Conservation (phyloP, 2,888 invertebrate species). For the Chloroclystis v-ata region DNA sequence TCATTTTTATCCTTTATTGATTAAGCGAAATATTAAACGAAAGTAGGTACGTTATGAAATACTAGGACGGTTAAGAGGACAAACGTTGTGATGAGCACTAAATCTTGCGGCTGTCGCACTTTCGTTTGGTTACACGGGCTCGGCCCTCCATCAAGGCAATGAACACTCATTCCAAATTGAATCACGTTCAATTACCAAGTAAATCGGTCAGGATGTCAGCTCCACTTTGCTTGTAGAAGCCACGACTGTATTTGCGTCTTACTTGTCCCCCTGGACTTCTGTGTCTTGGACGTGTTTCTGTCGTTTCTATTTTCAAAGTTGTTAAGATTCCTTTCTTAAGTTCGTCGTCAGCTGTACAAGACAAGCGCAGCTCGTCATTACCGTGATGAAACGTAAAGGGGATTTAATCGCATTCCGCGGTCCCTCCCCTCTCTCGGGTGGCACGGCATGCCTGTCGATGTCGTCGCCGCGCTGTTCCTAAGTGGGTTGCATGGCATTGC, state of each 20-base stretch:
- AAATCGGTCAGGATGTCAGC: conserved; percentile 54
- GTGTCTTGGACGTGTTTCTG: background rate
- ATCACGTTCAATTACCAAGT: conserved; percentile 56
- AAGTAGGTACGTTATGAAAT: too few species aligned
- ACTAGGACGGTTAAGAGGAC: too few species aligned
- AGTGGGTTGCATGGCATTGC: conserved; percentile 41
- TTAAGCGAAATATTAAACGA: too few species aligned
- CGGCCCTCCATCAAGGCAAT: conserved; percentile 41
- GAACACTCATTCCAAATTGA: conserved; percentile 51
- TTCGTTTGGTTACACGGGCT: conserved; percentile 39
- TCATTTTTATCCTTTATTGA: too few species aligned
- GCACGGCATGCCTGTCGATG: conserved; percentile 42
- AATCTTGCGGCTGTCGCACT: conserved; percentile 29
- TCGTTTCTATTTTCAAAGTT: background rate
- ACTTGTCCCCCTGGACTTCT: conserved; percentile 20
- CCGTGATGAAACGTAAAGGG: conserved; percentile 54
- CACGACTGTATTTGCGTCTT: conserved; percentile 28
- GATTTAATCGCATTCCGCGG: conserved; percentile 66
- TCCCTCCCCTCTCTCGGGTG: conserved; percentile 44
- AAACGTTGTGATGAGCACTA: conserved; percentile 5
- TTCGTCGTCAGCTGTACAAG: conserved; percentile 25
- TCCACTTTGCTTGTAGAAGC: conserved; percentile 31
- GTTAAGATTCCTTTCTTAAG: conserved; percentile 7
- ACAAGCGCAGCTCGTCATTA: conserved; percentile 40
- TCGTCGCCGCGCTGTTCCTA: conserved; percentile 34